Percentiles rank a stretch among this genome's conserved stretches.
Conservation (phyloP, 2,888 invertebrate species). For the Glaucopsyche alexis region DNA sequence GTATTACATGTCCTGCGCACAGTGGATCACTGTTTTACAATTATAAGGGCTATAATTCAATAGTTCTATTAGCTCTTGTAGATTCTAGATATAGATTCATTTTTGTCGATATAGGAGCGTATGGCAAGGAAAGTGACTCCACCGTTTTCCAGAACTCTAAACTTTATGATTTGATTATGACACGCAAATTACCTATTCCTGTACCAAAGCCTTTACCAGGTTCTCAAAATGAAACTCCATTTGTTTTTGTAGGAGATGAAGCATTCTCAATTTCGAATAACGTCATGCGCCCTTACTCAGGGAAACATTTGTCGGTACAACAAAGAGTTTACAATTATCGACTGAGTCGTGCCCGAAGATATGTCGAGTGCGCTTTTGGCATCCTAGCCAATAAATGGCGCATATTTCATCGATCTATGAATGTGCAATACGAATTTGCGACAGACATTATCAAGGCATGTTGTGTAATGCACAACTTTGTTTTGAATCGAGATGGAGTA, state of each 20-base stretch:
- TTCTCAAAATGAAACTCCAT: slow-evolving; percentile 31
- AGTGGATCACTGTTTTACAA: slow-evolving; percentile 37
- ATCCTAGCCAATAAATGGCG: slow-evolving; percentile 36
- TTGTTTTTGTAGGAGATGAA: slow-evolving; percentile 29
- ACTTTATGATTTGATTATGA: slow-evolving; percentile 34
- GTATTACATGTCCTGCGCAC: slow-evolving; percentile 34
- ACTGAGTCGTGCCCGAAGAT: slow-evolving; percentile 17
- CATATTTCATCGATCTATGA: slow-evolving; percentile 36
- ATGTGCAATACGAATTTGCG: slow-evolving; percentile 34
- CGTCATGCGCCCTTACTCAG: slow-evolving; percentile 24
- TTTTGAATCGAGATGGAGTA: slow-evolving; percentile 29
- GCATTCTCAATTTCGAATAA: slow-evolving; percentile 17
- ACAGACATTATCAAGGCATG: slow-evolving; percentile 35
- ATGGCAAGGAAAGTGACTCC: slow-evolving; percentile 35
- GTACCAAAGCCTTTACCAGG: slow-evolving; percentile 35
- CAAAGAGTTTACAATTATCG: slow-evolving; percentile 29
- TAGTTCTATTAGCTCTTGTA: slow-evolving; percentile 36
- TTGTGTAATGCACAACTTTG: slow-evolving; percentile 37
- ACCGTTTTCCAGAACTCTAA: slow-evolving; percentile 34
- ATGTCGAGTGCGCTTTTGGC: slow-evolving; percentile 29
- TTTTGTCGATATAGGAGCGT: slow-evolving; percentile 35
- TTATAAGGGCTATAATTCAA: slow-evolving; percentile 28
- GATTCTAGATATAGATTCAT: slow-evolving; percentile 36
- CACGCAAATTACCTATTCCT: slow-evolving; percentile 32
- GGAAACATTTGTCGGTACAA: slow-evolving; percentile 35